Percentiles rank a stretch among this genome's conserved stretches.
These are phyloP conservation scores for Melanchra persicariae DNA, from an alignment of 2,888 invertebrate species.

Conservation along the genomic window DNA sequence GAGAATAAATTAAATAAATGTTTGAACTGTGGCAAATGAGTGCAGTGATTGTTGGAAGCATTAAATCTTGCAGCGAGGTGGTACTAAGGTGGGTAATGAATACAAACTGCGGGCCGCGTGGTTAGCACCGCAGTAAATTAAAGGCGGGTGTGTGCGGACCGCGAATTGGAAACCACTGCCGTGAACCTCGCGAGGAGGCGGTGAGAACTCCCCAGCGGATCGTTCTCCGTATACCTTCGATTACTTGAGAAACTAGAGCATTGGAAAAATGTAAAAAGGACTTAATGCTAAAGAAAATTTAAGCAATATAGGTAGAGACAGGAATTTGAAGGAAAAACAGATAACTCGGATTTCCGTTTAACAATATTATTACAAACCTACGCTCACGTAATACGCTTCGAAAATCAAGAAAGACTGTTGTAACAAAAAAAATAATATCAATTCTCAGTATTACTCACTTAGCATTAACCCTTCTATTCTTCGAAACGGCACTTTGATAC, in stretches of 20 bases:
- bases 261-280: slow-evolving; percentile 41
- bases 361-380: background rate
- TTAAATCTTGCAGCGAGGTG: slow-evolving; percentile 82
- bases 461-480: background rate
- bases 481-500: background rate
- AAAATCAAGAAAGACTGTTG: background rate
- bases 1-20: slow-evolving; percentile 77
- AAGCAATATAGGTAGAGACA: background rate
- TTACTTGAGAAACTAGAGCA: slow-evolving; percentile 63
- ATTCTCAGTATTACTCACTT: background rate
- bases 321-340: background rate
- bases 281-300: slow-evolving; percentile 28
- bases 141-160: slow-evolving; percentile 77
- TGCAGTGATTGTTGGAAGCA: slow-evolving; percentile 80
- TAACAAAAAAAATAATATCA: background rate
- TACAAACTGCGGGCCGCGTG: slow-evolving; percentile 88
- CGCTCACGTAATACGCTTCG: background rate
- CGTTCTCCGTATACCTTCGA: slow-evolving; percentile 76
- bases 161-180: slow-evolving; percentile 80
- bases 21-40: slow-evolving; percentile 82
- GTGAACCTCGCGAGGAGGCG: slow-evolving; percentile 68
- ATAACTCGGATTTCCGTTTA: background rate
- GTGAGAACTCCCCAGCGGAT: slow-evolving; percentile 73
- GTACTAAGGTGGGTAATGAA: slow-evolving; percentile 87
- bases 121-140: slow-evolving; percentile 87